Evolutionary conservation across 2,888 invertebrate species (phyloP).

Genomic region (Luffia ferchaultella): DNA sequence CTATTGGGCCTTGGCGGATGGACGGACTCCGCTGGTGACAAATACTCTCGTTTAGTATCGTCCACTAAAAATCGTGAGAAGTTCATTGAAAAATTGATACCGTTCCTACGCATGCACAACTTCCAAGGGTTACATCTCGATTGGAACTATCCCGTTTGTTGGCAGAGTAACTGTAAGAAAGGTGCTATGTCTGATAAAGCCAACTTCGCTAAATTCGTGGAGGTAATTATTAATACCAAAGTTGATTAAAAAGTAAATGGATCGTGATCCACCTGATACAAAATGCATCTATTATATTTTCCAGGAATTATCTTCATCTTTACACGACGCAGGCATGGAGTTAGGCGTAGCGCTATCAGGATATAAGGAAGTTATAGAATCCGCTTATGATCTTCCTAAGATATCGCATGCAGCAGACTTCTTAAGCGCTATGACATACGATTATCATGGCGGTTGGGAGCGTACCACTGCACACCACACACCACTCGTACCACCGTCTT

Average conservation of each 20-base stretch:
- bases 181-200: constrained; percentile 81
- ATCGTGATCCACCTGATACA: background rate
- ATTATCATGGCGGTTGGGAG: constrained; percentile 93
- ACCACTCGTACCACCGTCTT: constrained; percentile 72
- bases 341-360: constrained; percentile 88
- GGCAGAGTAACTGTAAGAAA: constrained; percentile 89
- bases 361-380: constrained; percentile 88
- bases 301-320: constrained; percentile 71
- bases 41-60: constrained; percentile 82
- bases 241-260: background rate
- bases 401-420: constrained; percentile 79
- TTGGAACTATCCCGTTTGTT: constrained; percentile 95
- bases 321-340: constrained; percentile 73
- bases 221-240: constrained; percentile 50
- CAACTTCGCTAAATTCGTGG: constrained; percentile 78
- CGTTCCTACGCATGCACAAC: constrained; percentile 76
- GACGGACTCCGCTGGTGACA: constrained; percentile 91
- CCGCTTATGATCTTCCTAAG: constrained; percentile 80
- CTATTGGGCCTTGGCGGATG: constrained; percentile 92
- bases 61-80: constrained; percentile 71
- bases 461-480: constrained; percentile 81
- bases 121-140: constrained; percentile 91
- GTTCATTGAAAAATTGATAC: constrained; percentile 74
- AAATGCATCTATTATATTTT: constrained; percentile 5
- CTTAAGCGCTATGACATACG: constrained; percentile 87